Conservation (phyloP, 2,113 vertebrate species). For the Microtus richardsoni region DNA sequence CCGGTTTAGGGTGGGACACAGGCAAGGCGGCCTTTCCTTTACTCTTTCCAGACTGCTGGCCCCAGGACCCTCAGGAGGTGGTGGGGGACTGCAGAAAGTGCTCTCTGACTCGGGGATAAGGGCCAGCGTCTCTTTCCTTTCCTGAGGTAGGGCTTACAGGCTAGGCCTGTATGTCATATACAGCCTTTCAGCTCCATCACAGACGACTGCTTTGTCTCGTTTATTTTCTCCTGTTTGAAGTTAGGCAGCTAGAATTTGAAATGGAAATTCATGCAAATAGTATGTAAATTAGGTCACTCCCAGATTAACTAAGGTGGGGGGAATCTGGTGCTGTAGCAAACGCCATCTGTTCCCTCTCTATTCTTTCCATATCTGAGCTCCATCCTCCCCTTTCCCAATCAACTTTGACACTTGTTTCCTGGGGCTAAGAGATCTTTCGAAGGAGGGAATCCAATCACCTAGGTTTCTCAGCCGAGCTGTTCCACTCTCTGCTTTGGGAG, state of each 20-base stretch:
- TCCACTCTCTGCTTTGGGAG: background rate
- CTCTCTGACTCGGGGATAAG: background rate
- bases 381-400: conserved; percentile 46
- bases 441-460: conserved; percentile 8
- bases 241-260: conserved; percentile 77
- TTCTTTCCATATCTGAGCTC: conserved; percentile 67
- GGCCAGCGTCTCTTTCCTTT: background rate
- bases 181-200: conserved; percentile 64
- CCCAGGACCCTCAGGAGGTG: background rate
- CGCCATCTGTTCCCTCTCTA: conserved; percentile 79
- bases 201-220: conserved; percentile 70
- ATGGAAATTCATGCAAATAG: conserved; percentile 83
- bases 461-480: background rate
- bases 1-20: background rate
- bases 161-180: conserved; percentile 53
- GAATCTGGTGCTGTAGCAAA: conserved; percentile 76
- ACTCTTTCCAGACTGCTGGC: background rate
- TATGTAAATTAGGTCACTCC: conserved; percentile 83
- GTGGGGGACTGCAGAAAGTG: background rate
- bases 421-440: conserved; percentile 50
- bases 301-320: conserved; percentile 78
- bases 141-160: background rate
- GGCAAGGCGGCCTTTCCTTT: background rate
- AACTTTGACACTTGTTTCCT: conserved; percentile 67
- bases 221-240: conserved; percentile 78